phyloP scores from a whole-genome alignment of 2,797 vertebrate species.

The Anisognathus igniventris region DNA sequence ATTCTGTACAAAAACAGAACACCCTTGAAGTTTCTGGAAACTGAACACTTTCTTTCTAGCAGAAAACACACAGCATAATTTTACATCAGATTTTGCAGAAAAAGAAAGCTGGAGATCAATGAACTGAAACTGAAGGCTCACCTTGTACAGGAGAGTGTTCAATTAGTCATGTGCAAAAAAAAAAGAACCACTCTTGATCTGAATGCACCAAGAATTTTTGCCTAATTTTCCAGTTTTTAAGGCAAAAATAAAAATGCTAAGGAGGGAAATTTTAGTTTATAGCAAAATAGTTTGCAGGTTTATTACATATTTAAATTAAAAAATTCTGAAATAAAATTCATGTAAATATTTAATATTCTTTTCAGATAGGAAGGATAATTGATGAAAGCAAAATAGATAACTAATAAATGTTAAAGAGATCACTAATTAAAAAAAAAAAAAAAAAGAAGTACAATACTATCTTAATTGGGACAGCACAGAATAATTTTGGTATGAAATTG shows the following conservation, averaged over 20 bases:
- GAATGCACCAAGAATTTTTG: neutral
- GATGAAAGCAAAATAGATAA: neutral
- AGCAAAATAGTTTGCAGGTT: neutral
- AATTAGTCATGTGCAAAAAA: neutral
- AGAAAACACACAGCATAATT: neutral
- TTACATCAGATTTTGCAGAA: neutral
- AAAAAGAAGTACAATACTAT: neutral
- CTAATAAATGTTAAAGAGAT: neutral
- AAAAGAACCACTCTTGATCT: neutral
- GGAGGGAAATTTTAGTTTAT: neutral
- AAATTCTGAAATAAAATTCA: neutral
- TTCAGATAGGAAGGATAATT: neutral
- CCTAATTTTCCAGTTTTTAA: neutral
- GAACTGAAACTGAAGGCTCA: neutral
- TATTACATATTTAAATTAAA: neutral
- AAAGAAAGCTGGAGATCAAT: neutral
- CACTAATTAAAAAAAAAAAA: neutral
- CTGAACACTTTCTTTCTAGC: neutral
- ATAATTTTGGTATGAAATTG: neutral
- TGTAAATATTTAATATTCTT: neutral
- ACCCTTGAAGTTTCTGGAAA: rapidly evolving
- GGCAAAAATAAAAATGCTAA: neutral
- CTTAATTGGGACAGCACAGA: neutral
- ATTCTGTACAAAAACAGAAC: neutral
- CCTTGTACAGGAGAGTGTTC: neutral